Conservation (phyloP, 2,888 invertebrate species). For the Sesamia inferens region DNA sequence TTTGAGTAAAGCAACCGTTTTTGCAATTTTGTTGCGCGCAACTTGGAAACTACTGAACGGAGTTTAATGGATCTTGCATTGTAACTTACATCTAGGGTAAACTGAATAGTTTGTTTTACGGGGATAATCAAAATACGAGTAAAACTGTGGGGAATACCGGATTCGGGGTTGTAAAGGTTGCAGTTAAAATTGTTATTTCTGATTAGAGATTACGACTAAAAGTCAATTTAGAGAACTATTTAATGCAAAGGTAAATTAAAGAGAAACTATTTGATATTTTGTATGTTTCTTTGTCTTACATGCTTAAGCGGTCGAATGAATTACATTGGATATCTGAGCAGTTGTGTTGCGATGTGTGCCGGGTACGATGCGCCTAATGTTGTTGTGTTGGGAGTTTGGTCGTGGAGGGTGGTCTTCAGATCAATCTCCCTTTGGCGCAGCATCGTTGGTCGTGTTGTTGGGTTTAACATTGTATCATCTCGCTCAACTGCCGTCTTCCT, state of each 20-base stretch:
- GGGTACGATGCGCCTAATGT: too few relatives aligned
- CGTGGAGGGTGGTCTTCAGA: too few relatives aligned
- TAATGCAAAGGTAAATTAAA: background rate
- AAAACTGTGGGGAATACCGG: background rate
- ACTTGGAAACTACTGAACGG: slow-evolving; percentile 56
- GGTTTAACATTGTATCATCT: too few relatives aligned
- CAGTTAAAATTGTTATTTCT: background rate
- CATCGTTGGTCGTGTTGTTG: too few relatives aligned
- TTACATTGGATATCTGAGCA: too few relatives aligned
- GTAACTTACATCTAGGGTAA: slow-evolving; percentile 39
- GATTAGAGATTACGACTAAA: background rate
- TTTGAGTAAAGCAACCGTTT: slow-evolving; percentile 40
- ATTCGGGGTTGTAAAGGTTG: background rate
- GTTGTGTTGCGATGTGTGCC: too few relatives aligned
- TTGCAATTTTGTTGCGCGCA: slow-evolving; percentile 57
- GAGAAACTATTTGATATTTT: background rate
- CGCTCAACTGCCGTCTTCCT: too few relatives aligned
- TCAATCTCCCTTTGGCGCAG: too few relatives aligned
- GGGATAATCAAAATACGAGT: slow-evolving; percentile 14
- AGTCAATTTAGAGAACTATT: background rate
- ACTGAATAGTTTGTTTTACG: slow-evolving; percentile 38
- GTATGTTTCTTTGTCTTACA: background rate
- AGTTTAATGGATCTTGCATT: slow-evolving; percentile 52
- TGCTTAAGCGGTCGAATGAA: too few relatives aligned
- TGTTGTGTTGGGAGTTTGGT: too few relatives aligned